These are phyloP conservation scores for Anisognathus igniventris DNA, from an alignment of 2,797 vertebrate species.

Conservation along the genomic window DNA sequence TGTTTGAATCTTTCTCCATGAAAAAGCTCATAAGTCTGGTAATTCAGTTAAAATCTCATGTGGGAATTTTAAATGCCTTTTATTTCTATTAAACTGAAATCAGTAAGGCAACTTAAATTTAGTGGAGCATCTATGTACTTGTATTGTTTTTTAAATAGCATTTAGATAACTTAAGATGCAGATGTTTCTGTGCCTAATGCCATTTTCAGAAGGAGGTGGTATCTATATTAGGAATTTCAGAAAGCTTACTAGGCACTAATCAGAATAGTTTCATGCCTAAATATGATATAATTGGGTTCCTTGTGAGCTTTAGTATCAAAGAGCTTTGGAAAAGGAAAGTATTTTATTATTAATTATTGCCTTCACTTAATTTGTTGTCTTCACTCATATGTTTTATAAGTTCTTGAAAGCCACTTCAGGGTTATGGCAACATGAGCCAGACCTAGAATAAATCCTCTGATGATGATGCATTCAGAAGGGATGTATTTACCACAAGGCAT, in stretches of 20 bases:
- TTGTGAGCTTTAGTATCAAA: not conserved
- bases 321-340: not conserved
- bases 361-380: not conserved
- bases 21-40: not conserved
- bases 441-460: not conserved
- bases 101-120: not conserved
- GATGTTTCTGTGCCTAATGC: not conserved
- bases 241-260: not conserved
- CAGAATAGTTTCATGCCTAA: not conserved
- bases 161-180: not conserved
- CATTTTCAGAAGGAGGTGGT: not conserved
- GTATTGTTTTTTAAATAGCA: not conserved
- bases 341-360: constrained; percentile 26
- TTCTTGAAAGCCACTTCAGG: not conserved
- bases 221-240: not conserved
- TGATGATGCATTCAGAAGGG: not conserved
- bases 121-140: not conserved
- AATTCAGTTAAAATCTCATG: not conserved
- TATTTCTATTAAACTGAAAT: not conserved
- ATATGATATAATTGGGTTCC: not conserved
- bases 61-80: not conserved
- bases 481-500: not conserved
- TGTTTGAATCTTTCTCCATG: not conserved
- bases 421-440: not conserved
- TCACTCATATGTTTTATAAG: not conserved